Evolutionary conservation across 2,113 vertebrate species (phyloP).

Genomic region (Ondatra zibethicus): DNA sequence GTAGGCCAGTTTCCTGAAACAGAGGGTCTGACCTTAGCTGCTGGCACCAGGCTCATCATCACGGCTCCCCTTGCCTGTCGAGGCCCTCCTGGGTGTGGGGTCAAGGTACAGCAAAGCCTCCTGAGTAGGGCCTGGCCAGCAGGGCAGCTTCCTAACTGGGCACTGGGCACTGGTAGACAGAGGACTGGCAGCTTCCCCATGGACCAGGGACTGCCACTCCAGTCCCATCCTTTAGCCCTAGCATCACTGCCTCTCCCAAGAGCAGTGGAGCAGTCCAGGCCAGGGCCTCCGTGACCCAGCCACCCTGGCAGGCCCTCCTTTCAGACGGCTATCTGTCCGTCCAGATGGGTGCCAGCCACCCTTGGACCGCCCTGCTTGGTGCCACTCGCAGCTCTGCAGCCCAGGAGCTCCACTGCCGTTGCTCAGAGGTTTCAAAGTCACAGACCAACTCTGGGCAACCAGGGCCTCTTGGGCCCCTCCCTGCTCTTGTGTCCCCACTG

Average conservation of each 20-base stretch:
- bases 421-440: not conserved
- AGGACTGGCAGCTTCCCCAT: no score
- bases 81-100: not conserved
- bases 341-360: not conserved
- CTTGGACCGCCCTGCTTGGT: fast-evolving
- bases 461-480: not conserved
- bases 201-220: not conserved
- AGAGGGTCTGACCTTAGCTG: not conserved
- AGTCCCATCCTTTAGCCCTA: no score
- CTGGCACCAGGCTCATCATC: not conserved
- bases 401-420: not conserved
- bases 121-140: not conserved
- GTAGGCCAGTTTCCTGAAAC: not conserved
- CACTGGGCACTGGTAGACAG: not conserved
- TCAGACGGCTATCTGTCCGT: not conserved
- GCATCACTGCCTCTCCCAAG: not conserved
- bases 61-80: not conserved
- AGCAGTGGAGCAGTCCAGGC: not conserved
- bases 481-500: fast-evolving
- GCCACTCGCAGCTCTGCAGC: not conserved
- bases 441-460: not conserved
- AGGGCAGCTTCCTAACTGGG: not conserved
- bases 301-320: not conserved
- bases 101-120: not conserved
- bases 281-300: not conserved